Conservation (phyloP, 2,888 invertebrate species). For the Aspidapion aeneum region DNA sequence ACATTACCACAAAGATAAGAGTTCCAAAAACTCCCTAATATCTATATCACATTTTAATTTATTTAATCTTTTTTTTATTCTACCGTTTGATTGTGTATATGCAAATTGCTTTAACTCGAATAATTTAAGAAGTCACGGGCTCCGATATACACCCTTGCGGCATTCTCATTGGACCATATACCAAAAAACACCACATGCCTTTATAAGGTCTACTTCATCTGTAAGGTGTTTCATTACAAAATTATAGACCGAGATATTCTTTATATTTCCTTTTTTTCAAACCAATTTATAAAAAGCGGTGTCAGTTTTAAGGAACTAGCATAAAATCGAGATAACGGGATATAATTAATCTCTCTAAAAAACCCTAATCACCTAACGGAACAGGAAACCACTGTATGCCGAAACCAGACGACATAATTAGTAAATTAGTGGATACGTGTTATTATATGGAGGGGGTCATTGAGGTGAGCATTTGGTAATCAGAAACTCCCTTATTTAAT, state of each 20-base stretch:
- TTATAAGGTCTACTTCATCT: background rate
- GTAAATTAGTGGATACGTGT: background rate
- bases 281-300: background rate
- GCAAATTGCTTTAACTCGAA: too few relatives aligned
- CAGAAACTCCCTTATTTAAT: background rate
- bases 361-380: background rate
- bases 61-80: too few relatives aligned
- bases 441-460: background rate
- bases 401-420: background rate
- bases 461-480: background rate
- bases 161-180: too few relatives aligned
- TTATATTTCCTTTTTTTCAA: background rate
- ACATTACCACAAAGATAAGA: too few relatives aligned
- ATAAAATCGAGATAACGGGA: background rate
- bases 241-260: background rate
- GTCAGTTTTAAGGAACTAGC: background rate
- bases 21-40: too few relatives aligned
- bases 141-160: too few relatives aligned
- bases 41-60: too few relatives aligned
- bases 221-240: background rate
- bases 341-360: background rate
- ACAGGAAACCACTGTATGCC: background rate
- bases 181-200: background rate
- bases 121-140: too few relatives aligned
- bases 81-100: too few relatives aligned